phyloP scores from a whole-genome alignment of 2,888 invertebrate genomes.

The Synergus umbraculus region DNA sequence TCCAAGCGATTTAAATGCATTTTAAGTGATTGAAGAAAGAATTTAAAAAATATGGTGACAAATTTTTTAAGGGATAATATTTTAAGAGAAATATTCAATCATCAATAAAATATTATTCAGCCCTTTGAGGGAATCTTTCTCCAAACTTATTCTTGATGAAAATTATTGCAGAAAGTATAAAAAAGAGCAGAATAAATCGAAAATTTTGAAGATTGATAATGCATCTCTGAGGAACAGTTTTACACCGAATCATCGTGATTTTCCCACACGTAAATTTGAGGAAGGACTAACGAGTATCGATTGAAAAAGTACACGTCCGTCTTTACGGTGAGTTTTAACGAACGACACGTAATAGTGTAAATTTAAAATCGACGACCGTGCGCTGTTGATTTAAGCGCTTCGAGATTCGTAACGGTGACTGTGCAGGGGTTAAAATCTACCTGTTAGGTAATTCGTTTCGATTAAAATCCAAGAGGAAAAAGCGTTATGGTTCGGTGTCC shows the following conservation, averaged over 20 bases:
- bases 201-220: not conserved
- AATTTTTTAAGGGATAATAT: no score
- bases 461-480: slow-evolving; percentile 52
- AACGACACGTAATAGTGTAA: slow-evolving; percentile 28
- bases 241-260: slow-evolving; percentile 1
- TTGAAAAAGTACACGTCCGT: slow-evolving; percentile 7
- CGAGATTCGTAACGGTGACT: slow-evolving; percentile 48
- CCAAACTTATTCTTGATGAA: no score
- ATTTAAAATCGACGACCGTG: slow-evolving; percentile 32
- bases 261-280: not conserved
- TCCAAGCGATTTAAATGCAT: no score
- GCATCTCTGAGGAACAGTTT: not conserved
- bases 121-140: no score
- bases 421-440: slow-evolving; percentile 43
- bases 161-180: not conserved
- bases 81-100: no score
- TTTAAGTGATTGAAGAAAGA: no score
- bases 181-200: not conserved
- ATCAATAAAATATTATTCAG: no score
- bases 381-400: slow-evolving; percentile 51
- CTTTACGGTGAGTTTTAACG: slow-evolving; percentile 36
- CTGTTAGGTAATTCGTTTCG: slow-evolving; percentile 57
- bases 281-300: slow-evolving; percentile 10
- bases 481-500: slow-evolving; percentile 12
- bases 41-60: no score